phyloP scores from a whole-genome alignment of 2,888 invertebrate genomes.

The Neoascia interrupta region DNA sequence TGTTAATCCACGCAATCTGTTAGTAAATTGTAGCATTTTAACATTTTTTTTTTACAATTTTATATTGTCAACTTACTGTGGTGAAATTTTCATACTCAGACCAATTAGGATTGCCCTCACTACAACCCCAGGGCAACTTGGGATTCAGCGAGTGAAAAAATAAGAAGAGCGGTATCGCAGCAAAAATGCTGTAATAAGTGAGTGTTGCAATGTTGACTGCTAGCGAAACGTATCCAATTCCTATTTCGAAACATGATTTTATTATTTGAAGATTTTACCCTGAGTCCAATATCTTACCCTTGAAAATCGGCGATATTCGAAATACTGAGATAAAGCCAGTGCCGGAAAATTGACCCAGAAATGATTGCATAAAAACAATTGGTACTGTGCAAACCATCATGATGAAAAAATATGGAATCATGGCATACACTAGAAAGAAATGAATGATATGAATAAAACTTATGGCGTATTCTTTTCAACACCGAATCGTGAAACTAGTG shows the following conservation, averaged over 20 bases:
- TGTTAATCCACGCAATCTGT: too few species aligned
- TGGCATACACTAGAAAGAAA: slow-evolving; percentile 65
- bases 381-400: slow-evolving; percentile 80
- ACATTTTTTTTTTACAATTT: too few species aligned
- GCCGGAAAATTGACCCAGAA: slow-evolving; percentile 89
- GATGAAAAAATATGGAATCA: slow-evolving; percentile 70
- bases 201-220: slow-evolving; percentile 88
- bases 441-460: too few species aligned
- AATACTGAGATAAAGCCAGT: slow-evolving; percentile 89
- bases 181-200: slow-evolving; percentile 83
- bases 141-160: slow-evolving; percentile 84
- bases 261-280: not conserved
- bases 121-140: slow-evolving; percentile 89
- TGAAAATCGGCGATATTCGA: slow-evolving; percentile 88
- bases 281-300: slow-evolving; percentile 83
- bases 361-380: slow-evolving; percentile 90
- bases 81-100: not conserved
- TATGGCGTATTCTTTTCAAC: too few species aligned
- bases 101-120: too few species aligned
- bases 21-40: too few species aligned
- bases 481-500: too few species aligned
- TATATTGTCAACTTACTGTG: slow-evolving; percentile 4
- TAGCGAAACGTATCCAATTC: slow-evolving; percentile 91
- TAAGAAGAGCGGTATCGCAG: slow-evolving; percentile 84
- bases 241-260: slow-evolving; percentile 81